Base-by-base conservation (phyloP, 2,888 invertebrate genomes). In the Protodeltote pygarga region DNA sequence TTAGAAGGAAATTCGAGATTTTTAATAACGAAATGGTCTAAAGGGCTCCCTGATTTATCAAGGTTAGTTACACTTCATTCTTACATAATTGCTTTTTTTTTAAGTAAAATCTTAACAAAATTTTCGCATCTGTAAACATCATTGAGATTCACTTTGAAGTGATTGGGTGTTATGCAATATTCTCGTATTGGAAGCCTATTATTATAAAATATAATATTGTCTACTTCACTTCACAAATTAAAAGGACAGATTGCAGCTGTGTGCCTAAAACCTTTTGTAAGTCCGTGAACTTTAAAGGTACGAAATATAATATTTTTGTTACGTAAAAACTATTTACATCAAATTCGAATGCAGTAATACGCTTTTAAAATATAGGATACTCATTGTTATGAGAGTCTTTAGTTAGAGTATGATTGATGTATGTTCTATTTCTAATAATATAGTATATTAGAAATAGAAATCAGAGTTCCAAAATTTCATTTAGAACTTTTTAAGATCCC, bases 221-320 rank as follows among this genome's bases (percentile, higher is more conserved):
- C 1, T 23, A 23, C 64, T 33, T 50, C 40, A 35, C 4, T 65
- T 8, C 38, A 45, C 28, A 42, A 19, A 29, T 19, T 55, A 16
- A 68, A 65, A 60, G 32, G 9, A 45, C 14, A 27, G 3, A 29
- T n/a, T 19, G 44, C 69, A 69, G 65, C 49, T 69, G 69, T 19
- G 34, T 3, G 19, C 9, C 19, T 17, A 8, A 50, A 47, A 33
- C 46, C 32, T 46, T 35, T 40, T 31, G 37, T 14, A 55, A 39
- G 9, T 17, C 20, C 13, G 13, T 55, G 47, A 20, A 4, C 44
- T 65, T 65, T 31, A 15, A 34, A 32, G 28, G 20, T 20, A 37
- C 35, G 64, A 39, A 69, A 65, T 52, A 46, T 54, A 49, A 66
- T 69, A 69, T 65, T 45, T 27, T 16, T 23, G 10, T 2, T 27